Evolutionary conservation across 2,113 vertebrate genomes (phyloP), one percentile per base, ranked within the genome.

Genomic region (Xiphorhynchus elegans): DNA sequence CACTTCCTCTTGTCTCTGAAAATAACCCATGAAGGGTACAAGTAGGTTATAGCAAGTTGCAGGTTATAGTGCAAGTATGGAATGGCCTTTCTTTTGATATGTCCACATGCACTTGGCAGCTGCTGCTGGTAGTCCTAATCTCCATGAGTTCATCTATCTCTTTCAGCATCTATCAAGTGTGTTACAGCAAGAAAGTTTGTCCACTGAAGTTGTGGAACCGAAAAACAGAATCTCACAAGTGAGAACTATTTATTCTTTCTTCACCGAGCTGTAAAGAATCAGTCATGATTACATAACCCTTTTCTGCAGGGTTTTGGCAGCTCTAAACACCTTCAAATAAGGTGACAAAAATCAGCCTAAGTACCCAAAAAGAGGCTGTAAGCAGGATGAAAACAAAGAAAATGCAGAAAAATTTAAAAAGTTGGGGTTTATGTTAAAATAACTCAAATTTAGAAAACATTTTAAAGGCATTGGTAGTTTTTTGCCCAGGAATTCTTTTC

Each of bases 91-190:
- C 46, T 19, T 90, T 93, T 77, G 35, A 29, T 93, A 19, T 86
- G 50, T 13, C 42, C 25, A 13, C 1, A 0, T 70, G 37, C 0
- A 0, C 49, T 88, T 3, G 1, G 40, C 31, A 66, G 62, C 60
- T 58, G 19, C 15, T 79, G 90, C 53, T 88, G 23, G 37, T 79
- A 80, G n/a, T 47, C 47, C 9, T 53, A 62, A 80, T 14, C 37
- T 53, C 47, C 35, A 40, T 39, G 37, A 73, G 11, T 89, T 96
- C 33, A 33, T 74, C 17, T 80, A 42, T 74, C 50, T 86, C 50
- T 55, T 83, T 50, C 37, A 80, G 42, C 29, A 69, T 64, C 52
- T 84, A 70, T 52, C 66, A 69, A 49, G n/a, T 40, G 17, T 87
- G 63, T 85, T 75, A 68, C 33, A 74, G 64, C 39, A 90, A 42